Conservation (phyloP, 2,888 invertebrate genomes). For the Venusia cambrica region DNA sequence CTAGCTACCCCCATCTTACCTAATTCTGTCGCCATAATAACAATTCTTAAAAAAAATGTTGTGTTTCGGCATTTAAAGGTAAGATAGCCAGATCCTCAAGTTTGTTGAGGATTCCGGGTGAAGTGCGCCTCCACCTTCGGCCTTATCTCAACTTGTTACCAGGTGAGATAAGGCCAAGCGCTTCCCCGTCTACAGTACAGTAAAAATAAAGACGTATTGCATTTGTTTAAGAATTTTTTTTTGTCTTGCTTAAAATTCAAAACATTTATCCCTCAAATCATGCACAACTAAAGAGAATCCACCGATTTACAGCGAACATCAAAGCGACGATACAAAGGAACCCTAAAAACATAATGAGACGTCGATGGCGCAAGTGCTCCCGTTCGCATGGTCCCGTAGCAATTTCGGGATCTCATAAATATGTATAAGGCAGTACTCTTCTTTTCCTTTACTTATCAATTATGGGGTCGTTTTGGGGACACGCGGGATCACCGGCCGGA, state of each 20-base stretch:
- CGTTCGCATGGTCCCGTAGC: slow-evolving; percentile 75
- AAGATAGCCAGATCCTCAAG: too few species aligned
- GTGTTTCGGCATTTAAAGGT: too few species aligned
- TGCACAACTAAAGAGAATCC: slow-evolving; percentile 58
- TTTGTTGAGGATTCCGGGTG: too few species aligned
- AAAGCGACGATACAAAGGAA: slow-evolving; percentile 73
- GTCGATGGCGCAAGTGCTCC: slow-evolving; percentile 70
- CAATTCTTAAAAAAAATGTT: too few species aligned
- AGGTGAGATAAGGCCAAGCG: too few species aligned
- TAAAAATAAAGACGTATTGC: too few species aligned
- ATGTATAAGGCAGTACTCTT: slow-evolving; percentile 75
- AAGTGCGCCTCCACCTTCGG: too few species aligned
- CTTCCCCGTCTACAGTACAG: too few species aligned
- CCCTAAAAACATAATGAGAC: slow-evolving; percentile 78
- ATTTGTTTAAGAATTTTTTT: too few species aligned
- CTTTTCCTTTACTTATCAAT: slow-evolving; percentile 82
- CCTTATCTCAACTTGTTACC: too few species aligned
- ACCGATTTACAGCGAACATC: slow-evolving; percentile 68
- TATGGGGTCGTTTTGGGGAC: slow-evolving; percentile 76
- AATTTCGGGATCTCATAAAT: slow-evolving; percentile 78
- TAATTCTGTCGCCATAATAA: too few species aligned
- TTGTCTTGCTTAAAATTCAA: slow-evolving; percentile 18
- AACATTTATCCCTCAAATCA: slow-evolving; percentile 48
- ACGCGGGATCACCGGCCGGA: slow-evolving; percentile 55
- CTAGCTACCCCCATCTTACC: too few species aligned